A percentile compares a stretch with the other conserved stretches of the same genome.
Conservation (phyloP, 2,797 vertebrate genomes). For the Syngnathus rostellatus region DNA sequence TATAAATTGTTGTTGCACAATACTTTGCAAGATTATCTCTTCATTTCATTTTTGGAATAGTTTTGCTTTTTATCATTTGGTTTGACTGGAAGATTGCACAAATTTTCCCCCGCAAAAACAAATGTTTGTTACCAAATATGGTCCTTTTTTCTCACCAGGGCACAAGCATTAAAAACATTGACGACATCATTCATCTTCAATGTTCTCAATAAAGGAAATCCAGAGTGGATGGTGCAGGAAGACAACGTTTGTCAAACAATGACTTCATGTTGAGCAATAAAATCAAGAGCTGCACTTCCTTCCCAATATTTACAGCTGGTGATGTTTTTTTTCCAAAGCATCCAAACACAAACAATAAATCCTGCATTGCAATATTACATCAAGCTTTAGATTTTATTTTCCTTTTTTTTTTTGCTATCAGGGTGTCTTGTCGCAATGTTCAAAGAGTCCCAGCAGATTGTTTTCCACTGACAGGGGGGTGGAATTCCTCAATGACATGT, state of each 20-base stretch:
- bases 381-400: neutral
- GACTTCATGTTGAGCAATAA: constrained; percentile 16
- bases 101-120: no score
- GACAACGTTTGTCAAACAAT: constrained; percentile 12
- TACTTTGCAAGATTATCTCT: neutral
- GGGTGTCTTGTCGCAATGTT: constrained; percentile 33
- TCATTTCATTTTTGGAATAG: neutral
- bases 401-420: constrained; percentile 25
- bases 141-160: neutral
- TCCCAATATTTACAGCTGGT: constrained; percentile 17
- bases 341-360: constrained; percentile 10
- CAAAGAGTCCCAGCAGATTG: constrained; percentile 43
- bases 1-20: neutral
- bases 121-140: neutral
- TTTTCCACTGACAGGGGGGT: constrained; percentile 60
- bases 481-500: constrained; percentile 66
- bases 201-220: neutral
- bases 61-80: no score
- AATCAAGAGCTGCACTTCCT: constrained; percentile 8
- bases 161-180: neutral
- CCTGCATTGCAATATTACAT: constrained; percentile 1
- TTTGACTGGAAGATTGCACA: no score
- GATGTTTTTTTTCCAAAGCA: constrained; percentile 6
- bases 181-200: neutral
- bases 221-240: neutral